Percentiles rank a stretch among this genome's conserved stretches.
These are phyloP conservation scores for Rhinoraja longicauda DNA, from an alignment of 2,797 vertebrate genomes.

Conservation along the genomic window DNA sequence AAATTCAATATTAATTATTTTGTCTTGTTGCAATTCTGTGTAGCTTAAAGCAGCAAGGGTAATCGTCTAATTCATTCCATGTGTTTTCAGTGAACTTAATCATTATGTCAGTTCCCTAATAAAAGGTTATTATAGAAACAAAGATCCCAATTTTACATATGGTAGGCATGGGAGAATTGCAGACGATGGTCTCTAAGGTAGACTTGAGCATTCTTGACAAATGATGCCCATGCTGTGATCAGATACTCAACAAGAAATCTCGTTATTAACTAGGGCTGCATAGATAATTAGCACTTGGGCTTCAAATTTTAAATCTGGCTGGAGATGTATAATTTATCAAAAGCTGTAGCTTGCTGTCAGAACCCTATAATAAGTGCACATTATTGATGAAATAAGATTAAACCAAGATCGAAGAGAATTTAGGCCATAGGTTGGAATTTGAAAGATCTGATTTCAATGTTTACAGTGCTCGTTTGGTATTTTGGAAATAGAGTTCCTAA, in stretches of 20 bases:
- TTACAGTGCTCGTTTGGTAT: conserved; percentile 84
- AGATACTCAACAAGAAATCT: conserved; percentile 99
- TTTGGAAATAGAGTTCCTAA: conserved; percentile 69
- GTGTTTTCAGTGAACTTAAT: conserved; percentile 87
- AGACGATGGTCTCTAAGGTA: conserved; percentile 85
- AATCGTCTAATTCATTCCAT: conserved; percentile 80
- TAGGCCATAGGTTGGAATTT: conserved; percentile 71
- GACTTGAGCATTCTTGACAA: conserved; percentile 86
- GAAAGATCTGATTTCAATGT: conserved; percentile 81
- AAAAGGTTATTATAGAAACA: conserved; percentile 99
- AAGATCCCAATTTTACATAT: conserved; percentile 98
- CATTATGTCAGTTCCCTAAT: conserved; percentile 97
- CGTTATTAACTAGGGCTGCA: conserved; percentile 99
- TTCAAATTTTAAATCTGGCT: conserved; percentile 95
- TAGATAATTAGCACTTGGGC: conserved; percentile 99
- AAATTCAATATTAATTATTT: conserved; percentile 97
- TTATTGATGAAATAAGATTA: conserved; percentile 99
- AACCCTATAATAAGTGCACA: conserved; percentile 80
- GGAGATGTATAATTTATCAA: conserved; percentile 98
- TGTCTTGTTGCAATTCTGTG: conserved; percentile 79
- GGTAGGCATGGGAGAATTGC: conserved; percentile 87
- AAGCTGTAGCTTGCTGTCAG: conserved; percentile 83
- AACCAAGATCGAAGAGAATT: conserved; percentile 84
- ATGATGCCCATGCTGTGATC: conserved; percentile 92
- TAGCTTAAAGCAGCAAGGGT: conserved; percentile 76